A percentile compares a stretch with the other conserved stretches of the same genome.
phyloP scores from a whole-genome alignment of 2,888 invertebrate species.

The Phyllotreta cruciferae region DNA sequence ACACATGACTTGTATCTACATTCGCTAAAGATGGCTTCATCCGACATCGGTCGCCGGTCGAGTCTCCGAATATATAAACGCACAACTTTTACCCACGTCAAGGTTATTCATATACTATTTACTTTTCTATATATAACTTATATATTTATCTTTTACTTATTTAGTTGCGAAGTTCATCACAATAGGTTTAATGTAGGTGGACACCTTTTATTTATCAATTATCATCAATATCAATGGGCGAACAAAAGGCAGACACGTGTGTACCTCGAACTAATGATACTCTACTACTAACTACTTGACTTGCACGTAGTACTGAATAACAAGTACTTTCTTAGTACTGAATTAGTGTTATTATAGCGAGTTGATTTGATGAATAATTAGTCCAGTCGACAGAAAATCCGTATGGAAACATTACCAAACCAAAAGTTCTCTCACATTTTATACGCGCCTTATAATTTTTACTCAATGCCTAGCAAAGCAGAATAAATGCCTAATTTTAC shows the following conservation, averaged over 20 bases:
- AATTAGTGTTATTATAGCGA: constrained; percentile 44
- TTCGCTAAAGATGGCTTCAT: constrained; percentile 29
- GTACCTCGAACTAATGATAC: constrained; percentile 57
- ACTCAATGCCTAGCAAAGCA: too few relatives aligned
- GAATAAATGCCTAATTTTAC: too few relatives aligned
- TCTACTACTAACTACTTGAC: constrained; percentile 51
- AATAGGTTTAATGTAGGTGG: constrained; percentile 60
- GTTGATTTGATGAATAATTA: constrained; percentile 34
- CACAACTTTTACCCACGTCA: constrained; percentile 55
- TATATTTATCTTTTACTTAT: constrained; percentile 53
- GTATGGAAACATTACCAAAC: constrained; percentile 1
- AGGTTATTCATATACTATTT: constrained; percentile 57
- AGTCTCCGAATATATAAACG: constrained; percentile 52
- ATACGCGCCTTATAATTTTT: too few relatives aligned
- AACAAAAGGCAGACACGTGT: constrained; percentile 61
- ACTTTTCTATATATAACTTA: constrained; percentile 58
- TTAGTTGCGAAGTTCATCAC: constrained; percentile 62
- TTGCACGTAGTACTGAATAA: constrained; percentile 47
- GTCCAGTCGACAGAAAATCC: constrained; percentile 10
- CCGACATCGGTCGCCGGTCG: constrained; percentile 37
- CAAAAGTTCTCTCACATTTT: constrained; percentile 4
- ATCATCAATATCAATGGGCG: constrained; percentile 56
- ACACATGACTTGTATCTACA: constrained; percentile 37
- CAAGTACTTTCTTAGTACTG: constrained; percentile 44
- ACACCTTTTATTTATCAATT: constrained; percentile 58